Evolutionary conservation across 2,113 vertebrate species (phyloP), one percentile per base, ranked within the genome.

Genomic region (Mastomys natalensis): DNA sequence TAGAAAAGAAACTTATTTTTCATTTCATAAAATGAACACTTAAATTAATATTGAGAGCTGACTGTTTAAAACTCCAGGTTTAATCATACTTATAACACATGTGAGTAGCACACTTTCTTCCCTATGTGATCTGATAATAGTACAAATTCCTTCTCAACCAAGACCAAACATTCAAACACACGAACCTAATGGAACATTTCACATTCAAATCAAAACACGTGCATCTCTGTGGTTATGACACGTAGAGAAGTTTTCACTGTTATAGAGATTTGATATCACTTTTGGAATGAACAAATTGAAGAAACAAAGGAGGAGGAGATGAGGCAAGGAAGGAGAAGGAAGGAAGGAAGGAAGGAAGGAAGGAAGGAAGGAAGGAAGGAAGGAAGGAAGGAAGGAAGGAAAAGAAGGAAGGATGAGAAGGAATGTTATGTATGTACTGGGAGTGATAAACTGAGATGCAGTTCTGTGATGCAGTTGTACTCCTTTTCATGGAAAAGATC

Each of bases 281-380:
- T 60, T 60, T 60, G 21, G 15, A 60, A 60, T 60, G 19, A 60
- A 60, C 19, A 60, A 60, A 60, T 60, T 60, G 19, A 60, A 1
- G 26, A 64, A 64, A 53, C 40, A 22, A 24, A 51, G n/a, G 40
- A 70, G n/a, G n/a, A n/a, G n/a, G n/a, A n/a, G n/a, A n/a, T n/a
- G n/a, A n/a, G n/a, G n/a, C n/a, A n/a, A 40, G 10, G 37, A 12
- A 29, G n/a, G n/a, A 77, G 31, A 1, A 11, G 15, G 45, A 17
- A 22, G 15, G 7, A 1, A n/a, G 37, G 70, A 8, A 40, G 17
- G 6, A 3, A 72, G 16, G 5, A 2, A n/a, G 34, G 13, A 0
- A 16, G 12, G 26, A 2, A 81, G 34, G 21, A 6, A 21, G 60
- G 70, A n/a, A 16, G 43, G 34, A 29, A 70, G 40, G 4, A 51